phyloP scores from a whole-genome alignment of 2,797 vertebrate species.

The Crax fasciolata region DNA sequence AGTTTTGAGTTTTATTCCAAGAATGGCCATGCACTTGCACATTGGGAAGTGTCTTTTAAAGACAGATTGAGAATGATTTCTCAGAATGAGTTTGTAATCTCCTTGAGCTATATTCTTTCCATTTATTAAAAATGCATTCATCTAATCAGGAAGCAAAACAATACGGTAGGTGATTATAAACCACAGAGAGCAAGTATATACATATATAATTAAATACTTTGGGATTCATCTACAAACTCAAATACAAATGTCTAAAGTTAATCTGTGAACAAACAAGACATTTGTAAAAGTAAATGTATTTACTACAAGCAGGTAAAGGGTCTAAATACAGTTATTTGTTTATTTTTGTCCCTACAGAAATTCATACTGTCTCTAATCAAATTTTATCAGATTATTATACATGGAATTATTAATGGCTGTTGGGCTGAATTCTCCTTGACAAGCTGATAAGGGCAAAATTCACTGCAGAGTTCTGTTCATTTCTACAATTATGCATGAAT shows the following conservation, averaged over 20 bases:
- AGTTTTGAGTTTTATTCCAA: neutral
- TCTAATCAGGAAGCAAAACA: neutral
- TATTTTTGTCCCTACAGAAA: neutral
- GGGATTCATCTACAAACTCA: neutral
- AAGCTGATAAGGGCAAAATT: constrained; percentile 12
- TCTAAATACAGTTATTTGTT: neutral
- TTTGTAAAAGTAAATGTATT: neutral
- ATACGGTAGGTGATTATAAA: neutral
- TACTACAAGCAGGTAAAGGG: neutral
- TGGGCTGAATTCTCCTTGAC: neutral
- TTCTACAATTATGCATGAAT: neutral
- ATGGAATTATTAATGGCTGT: neutral
- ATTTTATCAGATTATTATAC: neutral
- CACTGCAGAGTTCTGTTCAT: neutral
- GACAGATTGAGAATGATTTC: neutral
- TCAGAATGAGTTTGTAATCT: neutral
- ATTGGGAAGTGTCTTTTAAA: neutral
- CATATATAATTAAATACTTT: neutral
- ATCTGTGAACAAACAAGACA: neutral
- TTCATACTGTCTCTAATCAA: neutral
- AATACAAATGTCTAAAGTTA: neutral
- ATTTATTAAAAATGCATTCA: neutral
- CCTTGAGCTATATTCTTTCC: neutral
- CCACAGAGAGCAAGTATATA: neutral
- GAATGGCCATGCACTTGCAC: neutral